Evolutionary conservation across 2,888 invertebrate genomes (phyloP).

Genomic region (Carcina quercana): DNA sequence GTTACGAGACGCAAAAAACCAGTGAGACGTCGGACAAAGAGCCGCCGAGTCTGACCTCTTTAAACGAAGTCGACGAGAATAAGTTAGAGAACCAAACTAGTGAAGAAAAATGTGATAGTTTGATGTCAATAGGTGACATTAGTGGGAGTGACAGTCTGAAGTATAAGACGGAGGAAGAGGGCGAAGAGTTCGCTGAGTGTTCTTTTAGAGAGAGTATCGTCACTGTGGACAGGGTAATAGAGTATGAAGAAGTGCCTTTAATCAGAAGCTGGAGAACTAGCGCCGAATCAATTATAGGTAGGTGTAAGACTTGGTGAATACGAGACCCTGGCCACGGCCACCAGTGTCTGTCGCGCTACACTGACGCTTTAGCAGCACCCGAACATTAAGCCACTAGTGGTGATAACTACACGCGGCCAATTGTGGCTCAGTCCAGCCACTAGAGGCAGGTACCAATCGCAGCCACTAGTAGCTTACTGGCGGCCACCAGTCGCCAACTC

Average conservation of each 20-base stretch:
- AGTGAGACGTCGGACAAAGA: constrained; percentile 48
- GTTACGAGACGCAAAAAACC: constrained; percentile 53
- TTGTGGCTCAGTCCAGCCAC: no score
- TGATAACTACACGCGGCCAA: no score
- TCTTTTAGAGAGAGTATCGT: constrained; percentile 58
- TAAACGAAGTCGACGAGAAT: constrained; percentile 33
- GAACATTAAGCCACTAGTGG: no score
- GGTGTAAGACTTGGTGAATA: no score
- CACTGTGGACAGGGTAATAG: constrained; percentile 42
- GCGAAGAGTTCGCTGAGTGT: constrained; percentile 57
- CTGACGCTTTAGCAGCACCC: no score
- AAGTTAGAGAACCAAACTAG: constrained; percentile 16
- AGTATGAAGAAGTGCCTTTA: constrained; percentile 40
- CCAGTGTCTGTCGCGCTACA: no score
- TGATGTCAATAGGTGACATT: constrained; percentile 77
- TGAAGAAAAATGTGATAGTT: constrained; percentile 60
- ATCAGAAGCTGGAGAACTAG: constrained; percentile 51
- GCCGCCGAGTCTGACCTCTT: constrained; percentile 47
- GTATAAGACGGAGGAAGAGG: constrained; percentile 70
- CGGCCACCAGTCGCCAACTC: no score
- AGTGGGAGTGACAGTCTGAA: constrained; percentile 80
- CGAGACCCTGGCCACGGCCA: no score
- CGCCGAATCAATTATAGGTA: constrained; percentile 58
- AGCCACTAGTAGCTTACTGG: no score
- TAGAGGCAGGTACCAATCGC: no score